Base-by-base conservation (phyloP, 1,140 invertebrate genomes). In the Drosophila littoralis region DNA sequence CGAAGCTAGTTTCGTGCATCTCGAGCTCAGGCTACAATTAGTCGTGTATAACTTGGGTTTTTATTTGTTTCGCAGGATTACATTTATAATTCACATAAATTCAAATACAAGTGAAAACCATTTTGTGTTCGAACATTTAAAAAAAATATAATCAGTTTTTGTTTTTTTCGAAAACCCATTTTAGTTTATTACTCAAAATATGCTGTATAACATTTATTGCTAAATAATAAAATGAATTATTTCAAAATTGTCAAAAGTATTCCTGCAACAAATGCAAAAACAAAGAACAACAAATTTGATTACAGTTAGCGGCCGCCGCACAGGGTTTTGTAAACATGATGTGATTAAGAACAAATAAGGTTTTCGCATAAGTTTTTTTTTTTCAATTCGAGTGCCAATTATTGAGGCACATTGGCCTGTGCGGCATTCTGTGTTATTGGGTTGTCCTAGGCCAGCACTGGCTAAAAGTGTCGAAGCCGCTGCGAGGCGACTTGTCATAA, bases 151-250 rank as follows among this genome's bases (percentile, higher is more conserved):
- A 66, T 5, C 50, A 13, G 13, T 12, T n/a, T 28, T 48, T 15
- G 42, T 28, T 51, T 51, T 74, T 51, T 77, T 86, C 75, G 78
- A 66, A 88, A 86, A 86, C 81, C 82, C 79, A 67, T 88, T 82
- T 68, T 68, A 67, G 78, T 86, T 86, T 86, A 85, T 86, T 84
- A 70, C 52, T 54, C 69, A 57, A 40, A 73, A 60, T 54, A 55
- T 65, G 15, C 15, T 65, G 52, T 12, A 40, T 22, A 48, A 66
- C 10, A 32, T 58, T 66, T 58, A 66, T 43, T 75, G 50, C 67
- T 82, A 55, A 40, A 50, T 45, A 69, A 58, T 83, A 66, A 63
- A 65, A 59, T 54, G 40, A 36, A 80, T 67, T 67, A 57, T 68
- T 46, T 60, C 50, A 38, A 65, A 60, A 70, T 50, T 68, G 51